These are phyloP conservation scores for Tribolium freemani DNA, from an alignment of 2,888 invertebrate genomes.

Conservation along the genomic window DNA sequence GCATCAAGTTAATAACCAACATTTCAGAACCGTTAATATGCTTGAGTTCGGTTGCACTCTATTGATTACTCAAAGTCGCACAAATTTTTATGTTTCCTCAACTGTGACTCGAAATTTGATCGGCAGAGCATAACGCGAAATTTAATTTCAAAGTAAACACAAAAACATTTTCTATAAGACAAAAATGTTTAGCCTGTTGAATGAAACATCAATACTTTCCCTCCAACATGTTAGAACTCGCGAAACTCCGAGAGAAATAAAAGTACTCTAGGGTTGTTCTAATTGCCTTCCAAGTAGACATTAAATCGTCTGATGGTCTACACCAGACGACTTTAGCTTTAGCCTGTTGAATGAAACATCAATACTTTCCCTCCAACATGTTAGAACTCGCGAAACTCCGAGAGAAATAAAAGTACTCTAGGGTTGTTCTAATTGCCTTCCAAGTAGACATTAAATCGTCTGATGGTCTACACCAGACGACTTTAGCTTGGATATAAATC, in stretches of 20 bases:
- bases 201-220: conserved; percentile 41
- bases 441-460: conserved; percentile 43
- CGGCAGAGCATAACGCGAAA: conserved; percentile 9
- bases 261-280: conserved; percentile 37
- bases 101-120: conserved; percentile 1
- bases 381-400: conserved; percentile 15
- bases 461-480: conserved; percentile 24
- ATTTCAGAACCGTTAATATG: background rate
- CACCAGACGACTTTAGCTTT: conserved; percentile 2
- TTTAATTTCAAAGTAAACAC: conserved; percentile 7
- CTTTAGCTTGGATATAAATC: conserved; percentile 1
- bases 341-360: conserved; percentile 43
- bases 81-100: conserved; percentile 5
- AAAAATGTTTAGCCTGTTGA: conserved; percentile 25
- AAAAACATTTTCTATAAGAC: too few relatives aligned
- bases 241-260: conserved; percentile 21
- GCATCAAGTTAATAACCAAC: background rate
- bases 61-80: background rate
- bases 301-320: conserved; percentile 41
- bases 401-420: conserved; percentile 39
- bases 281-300: conserved; percentile 45
- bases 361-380: conserved; percentile 43
- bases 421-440: conserved; percentile 42
- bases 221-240: conserved; percentile 42
- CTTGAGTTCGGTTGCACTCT: background rate